A percentile compares a stretch with the other conserved stretches of the same genome.
phyloP scores from a whole-genome alignment of 2,113 vertebrate species.

The Recurvirostra avosetta region DNA sequence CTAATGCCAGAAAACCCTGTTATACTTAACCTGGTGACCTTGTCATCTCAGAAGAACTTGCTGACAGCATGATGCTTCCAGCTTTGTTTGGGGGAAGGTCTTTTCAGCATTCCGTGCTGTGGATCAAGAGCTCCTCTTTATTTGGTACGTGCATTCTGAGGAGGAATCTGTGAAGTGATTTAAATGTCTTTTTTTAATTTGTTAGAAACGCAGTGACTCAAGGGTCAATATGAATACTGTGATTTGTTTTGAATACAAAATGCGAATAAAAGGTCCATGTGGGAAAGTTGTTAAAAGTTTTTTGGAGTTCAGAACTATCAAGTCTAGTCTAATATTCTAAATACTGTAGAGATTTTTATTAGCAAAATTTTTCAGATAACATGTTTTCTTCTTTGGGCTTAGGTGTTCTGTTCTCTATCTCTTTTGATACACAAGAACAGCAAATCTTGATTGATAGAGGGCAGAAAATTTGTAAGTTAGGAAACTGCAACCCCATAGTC shows the following conservation, averaged over 20 bases:
- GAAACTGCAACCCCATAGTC: background rate
- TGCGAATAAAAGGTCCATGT: background rate
- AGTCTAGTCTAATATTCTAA: background rate
- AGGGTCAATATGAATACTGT: background rate
- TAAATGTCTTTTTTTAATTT: background rate
- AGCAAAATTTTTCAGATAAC: background rate
- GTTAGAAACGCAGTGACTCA: background rate
- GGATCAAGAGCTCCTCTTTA: background rate
- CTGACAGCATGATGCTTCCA: background rate
- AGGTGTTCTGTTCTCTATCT: accelerated
- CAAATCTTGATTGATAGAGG: background rate
- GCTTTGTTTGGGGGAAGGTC: background rate
- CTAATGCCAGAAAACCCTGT: background rate
- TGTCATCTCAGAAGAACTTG: background rate
- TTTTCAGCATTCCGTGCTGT: background rate
- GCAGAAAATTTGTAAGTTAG: background rate
- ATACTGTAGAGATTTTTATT: background rate
- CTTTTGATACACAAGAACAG: background rate
- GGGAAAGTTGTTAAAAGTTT: background rate
- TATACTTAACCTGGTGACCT: background rate
- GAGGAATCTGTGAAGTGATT: background rate
- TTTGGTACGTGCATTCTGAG: background rate
- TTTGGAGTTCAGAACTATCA: background rate
- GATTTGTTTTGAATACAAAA: background rate
- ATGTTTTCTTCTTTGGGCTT: background rate